Conservation (phyloP, 2,113 vertebrate species). For the Vulpes vulpes region DNA sequence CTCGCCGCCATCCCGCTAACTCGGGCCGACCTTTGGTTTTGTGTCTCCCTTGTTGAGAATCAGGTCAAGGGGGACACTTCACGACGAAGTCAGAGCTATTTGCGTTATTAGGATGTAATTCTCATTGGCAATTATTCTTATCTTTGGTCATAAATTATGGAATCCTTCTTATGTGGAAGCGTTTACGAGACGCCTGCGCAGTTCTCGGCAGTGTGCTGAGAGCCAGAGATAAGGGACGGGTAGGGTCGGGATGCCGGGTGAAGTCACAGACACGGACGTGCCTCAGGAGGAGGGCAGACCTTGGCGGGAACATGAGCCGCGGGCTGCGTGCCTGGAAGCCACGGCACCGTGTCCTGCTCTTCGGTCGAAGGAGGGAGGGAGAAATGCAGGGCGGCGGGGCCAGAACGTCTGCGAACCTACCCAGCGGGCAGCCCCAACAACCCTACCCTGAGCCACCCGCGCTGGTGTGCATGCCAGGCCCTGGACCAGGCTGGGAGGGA, state of each 20-base stretch:
- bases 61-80: conserved; percentile 57
- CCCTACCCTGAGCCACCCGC: too few relatives aligned
- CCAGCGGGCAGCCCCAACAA: accelerated
- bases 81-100: neutral
- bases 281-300: accelerated
- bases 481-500: neutral
- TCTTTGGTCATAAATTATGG: conserved; percentile 13
- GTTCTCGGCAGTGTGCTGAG: neutral
- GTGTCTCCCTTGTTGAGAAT: conserved; percentile 54
- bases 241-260: accelerated
- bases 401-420: accelerated
- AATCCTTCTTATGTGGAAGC: neutral
- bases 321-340: accelerated
- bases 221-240: accelerated
- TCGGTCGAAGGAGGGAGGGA: accelerated
- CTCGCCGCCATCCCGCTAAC: neutral
- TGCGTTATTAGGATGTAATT: neutral
- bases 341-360: accelerated
- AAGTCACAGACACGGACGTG: accelerated
- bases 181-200: accelerated
- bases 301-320: accelerated
- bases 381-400: accelerated
- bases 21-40: conserved; percentile 53
- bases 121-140: conserved; percentile 42
- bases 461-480: too few relatives aligned